These are phyloP conservation scores for Drosophila neoperkinsi DNA, from an alignment of 2,888 invertebrate species.

Conservation along the genomic window DNA sequence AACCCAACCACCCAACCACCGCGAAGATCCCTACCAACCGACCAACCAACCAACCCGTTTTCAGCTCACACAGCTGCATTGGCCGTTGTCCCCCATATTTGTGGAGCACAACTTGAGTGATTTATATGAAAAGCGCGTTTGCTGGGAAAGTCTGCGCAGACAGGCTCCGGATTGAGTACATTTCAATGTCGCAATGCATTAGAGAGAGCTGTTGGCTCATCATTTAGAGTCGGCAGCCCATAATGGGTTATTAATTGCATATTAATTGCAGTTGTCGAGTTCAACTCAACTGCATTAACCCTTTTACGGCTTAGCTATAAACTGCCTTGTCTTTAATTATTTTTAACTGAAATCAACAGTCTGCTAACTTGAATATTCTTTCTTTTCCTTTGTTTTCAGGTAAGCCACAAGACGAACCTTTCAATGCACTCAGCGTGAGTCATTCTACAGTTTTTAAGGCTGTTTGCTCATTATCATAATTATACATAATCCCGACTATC, in stretches of 20 bases:
- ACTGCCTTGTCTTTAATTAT: slow-evolving; percentile 42
- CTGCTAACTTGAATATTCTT: slow-evolving; percentile 11
- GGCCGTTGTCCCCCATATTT: slow-evolving; percentile 21
- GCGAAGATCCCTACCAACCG: background rate
- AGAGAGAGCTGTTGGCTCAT: slow-evolving; percentile 32
- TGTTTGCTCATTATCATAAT: slow-evolving; percentile 13
- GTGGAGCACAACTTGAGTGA: slow-evolving; percentile 53
- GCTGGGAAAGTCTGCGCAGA: slow-evolving; percentile 59
- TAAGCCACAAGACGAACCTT: slow-evolving; percentile 44
- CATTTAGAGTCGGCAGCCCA: slow-evolving; percentile 17
- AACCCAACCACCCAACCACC: slow-evolving; percentile 10
- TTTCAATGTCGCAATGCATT: slow-evolving; percentile 53
- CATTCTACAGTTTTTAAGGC: background rate
- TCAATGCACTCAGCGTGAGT: slow-evolving; percentile 27
- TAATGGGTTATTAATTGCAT: slow-evolving; percentile 65
- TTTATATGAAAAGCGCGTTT: slow-evolving; percentile 66
- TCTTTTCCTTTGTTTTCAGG: slow-evolving; percentile 49
- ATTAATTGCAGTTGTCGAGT: slow-evolving; percentile 50
- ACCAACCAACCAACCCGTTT: slow-evolving; percentile 46
- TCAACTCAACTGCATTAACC: slow-evolving; percentile 16
- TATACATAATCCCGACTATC: slow-evolving; percentile 14
- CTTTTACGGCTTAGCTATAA: slow-evolving; percentile 17
- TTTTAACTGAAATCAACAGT: slow-evolving; percentile 10
- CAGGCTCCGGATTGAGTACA: slow-evolving; percentile 21
- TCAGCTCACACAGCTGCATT: slow-evolving; percentile 28